These are phyloP conservation scores for Tholera decimalis DNA, from an alignment of 2,888 invertebrate species.

Conservation along the genomic window DNA sequence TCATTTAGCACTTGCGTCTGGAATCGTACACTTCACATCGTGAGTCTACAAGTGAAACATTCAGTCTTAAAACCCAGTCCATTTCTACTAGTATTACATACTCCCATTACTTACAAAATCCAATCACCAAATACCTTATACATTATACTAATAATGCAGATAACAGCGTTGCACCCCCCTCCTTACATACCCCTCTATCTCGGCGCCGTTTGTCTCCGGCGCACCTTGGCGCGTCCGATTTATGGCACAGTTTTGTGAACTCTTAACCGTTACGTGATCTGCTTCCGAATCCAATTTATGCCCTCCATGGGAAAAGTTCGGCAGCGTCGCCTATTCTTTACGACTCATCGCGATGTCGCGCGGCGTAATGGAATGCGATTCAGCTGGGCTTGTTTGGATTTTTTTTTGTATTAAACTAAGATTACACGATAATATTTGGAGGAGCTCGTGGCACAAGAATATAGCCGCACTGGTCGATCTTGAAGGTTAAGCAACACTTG, in stretches of 20 bases:
- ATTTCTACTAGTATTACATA: background rate
- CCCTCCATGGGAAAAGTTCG: conserved; percentile 89
- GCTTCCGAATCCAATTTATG: conserved; percentile 91
- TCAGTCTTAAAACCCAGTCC: background rate
- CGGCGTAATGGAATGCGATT: conserved; percentile 70
- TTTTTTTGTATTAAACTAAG: conserved; percentile 31
- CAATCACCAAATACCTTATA: conserved; percentile 55
- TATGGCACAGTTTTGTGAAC: conserved; percentile 91
- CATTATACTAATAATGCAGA: conserved; percentile 64
- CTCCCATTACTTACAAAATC: conserved; percentile 13
- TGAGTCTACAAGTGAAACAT: background rate
- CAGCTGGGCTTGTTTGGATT: conserved; percentile 61
- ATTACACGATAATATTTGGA: no score
- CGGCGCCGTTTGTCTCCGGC: conserved; percentile 90
- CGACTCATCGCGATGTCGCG: conserved; percentile 82
- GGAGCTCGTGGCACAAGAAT: no score
- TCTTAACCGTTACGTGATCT: conserved; percentile 91
- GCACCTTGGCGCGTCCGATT: conserved; percentile 91
- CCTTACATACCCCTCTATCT: conserved; percentile 64
- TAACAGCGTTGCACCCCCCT: conserved; percentile 59
- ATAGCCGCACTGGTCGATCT: no score
- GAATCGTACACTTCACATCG: no score
- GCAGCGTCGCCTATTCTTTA: conserved; percentile 87
- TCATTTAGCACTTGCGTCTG: no score
- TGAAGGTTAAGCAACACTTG: no score